Base-by-base conservation (phyloP, 2,113 vertebrate genomes). In the Bos javanicus region DNA sequence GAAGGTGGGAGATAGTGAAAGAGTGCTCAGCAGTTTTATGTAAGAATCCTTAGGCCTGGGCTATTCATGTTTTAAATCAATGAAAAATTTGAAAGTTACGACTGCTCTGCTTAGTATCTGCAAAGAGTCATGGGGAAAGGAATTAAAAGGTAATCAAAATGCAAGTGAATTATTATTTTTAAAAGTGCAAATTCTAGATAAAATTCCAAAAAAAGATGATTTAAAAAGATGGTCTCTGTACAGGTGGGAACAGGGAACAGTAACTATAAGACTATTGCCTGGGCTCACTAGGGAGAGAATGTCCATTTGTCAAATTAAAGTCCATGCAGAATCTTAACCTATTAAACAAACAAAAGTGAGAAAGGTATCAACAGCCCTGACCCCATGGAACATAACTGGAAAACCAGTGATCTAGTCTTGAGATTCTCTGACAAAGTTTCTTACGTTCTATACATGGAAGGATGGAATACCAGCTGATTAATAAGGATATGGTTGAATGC, bases 81-180 rank as follows among this genome's bases (percentile, higher is more conserved):
- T 43, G 23, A 71, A 91, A 92, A 59, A 89, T n/a, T 36, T 33
- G 88, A 21, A 74, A 86, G 84, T 89, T 90, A 74, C 50, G 71
- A 89, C 60, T 90, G 56, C 9, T 95, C 71, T 48, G 84, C 23
- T 25, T 82, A 94, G 86, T 67, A 71, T 67, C 71, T 97, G 80
- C 89, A 80, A 94, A 80, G 92, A 59, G 10, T 89, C 60, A 59
- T 4, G 78, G 33, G 30, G 43, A 78, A 91, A 94, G 60, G 50
- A 95, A 95, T 90, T 76, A 96, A 94, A 92, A 60, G 33, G 88
- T 64, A 91, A 87, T 83, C 43, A 93, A 95, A 87, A 82, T 90
- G 83, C 48, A 71, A 95, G 87, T 64, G 60, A 78, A 86, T 50
- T 96, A 15, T 95, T 97, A 52, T 81, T 28, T 1, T 6, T 4